Base-by-base conservation (phyloP, 2,888 invertebrate genomes). In the Dasypogon diadema region DNA sequence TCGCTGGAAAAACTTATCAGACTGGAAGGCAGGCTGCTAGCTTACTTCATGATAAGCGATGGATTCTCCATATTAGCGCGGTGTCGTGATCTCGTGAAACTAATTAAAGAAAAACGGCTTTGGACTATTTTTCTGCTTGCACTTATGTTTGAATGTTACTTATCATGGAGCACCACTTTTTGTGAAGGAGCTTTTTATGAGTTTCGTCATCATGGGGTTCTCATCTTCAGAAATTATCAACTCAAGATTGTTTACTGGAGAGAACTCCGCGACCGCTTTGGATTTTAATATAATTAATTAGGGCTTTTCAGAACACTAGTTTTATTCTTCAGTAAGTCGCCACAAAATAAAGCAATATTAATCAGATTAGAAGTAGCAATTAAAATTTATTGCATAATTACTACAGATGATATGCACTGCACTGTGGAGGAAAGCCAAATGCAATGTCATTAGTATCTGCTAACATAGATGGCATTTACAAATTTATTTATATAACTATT, bases 61-160 rank as follows among this genome's bases (percentile, higher is more conserved):
- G 65, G 37, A 24, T 24, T 21, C 55, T 73, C 42, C 26, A 42
- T 42, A 73, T 73, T 58, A 73, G 73, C 73, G 26, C 37, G 37
- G 18, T 56, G 55, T 30, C 56, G 55, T 34, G 56, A 55, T n/a
- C 14, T 73, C 34, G 30, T 54, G 21, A 34, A 22, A 73, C 58
- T 73, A 73, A 46, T 73, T 65, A 65, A 48, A 65, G 42, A 26
- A 48, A 34, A 18, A 60, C 18, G 22, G 65, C 16, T 37, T 18
- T 46, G 30, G 65, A 2, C 10, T 48, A n/a, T 12, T 46, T 24
- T 3, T 24, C 65, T 48, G 1, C 18, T 26, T 65, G 65, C 22
- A 26, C 24, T 60, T 37, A 42, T 42, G 46, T 65, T 65, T 6
- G 14, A 65, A 24, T 10, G 22, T 6, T 51, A 5, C 8, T 51